A percentile compares a stretch with the other conserved stretches of the same genome.
Conservation (phyloP, 2,113 vertebrate genomes). For the Chunga burmeisteri region DNA sequence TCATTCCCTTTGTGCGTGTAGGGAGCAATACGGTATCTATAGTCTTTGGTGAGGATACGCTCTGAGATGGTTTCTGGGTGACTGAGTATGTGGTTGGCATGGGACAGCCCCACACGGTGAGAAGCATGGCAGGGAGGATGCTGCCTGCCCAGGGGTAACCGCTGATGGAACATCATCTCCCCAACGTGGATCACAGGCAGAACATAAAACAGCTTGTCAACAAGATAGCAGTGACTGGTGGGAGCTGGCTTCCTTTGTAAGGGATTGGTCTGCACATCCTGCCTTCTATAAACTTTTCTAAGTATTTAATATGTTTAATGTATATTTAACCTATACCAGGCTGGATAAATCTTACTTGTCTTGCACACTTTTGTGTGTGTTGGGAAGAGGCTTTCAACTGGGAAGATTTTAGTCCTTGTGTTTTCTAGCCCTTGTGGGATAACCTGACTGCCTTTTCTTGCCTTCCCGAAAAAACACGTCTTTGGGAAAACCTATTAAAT, state of each 20-base stretch:
- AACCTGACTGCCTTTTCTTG: background rate
- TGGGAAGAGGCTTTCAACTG: background rate
- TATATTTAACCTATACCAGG: background rate
- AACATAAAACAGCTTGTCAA: background rate
- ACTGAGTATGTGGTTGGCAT: background rate
- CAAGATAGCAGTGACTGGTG: background rate
- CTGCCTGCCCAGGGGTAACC: background rate
- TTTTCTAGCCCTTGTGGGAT: background rate
- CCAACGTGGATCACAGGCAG: accelerated
- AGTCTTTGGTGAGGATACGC: background rate
- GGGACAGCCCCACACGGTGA: background rate
- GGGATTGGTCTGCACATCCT: background rate
- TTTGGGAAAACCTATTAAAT: background rate
- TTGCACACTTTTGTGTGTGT: background rate
- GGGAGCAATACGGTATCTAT: background rate
- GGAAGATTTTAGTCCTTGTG: background rate
- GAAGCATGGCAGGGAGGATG: background rate
- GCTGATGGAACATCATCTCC: background rate
- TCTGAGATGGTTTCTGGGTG: background rate
- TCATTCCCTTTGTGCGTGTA: background rate
- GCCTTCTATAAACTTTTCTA: background rate
- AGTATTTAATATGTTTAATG: background rate
- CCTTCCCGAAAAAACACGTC: background rate
- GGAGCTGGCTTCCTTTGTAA: background rate
- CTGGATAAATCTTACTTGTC: background rate